A percentile compares a stretch with the other conserved stretches of the same genome.
These are phyloP conservation scores for Chelmon rostratus DNA, from an alignment of 2,797 vertebrate genomes.

Conservation along the genomic window DNA sequence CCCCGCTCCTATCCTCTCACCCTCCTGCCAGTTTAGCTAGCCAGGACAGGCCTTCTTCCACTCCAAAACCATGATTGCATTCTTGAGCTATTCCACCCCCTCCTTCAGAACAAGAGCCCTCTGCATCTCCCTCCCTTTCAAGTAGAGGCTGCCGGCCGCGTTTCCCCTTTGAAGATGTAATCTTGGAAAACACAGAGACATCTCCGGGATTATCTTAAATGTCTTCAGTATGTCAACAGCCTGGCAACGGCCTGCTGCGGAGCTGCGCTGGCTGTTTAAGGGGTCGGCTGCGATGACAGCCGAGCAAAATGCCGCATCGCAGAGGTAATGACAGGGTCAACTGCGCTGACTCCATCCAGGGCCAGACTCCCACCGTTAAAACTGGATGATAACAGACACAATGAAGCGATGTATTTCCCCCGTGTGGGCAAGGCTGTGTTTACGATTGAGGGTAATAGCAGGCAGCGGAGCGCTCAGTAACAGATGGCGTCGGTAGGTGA, in stretches of 20 bases:
- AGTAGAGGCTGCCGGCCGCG: conserved; percentile 76
- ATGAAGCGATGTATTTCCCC: conserved; percentile 71
- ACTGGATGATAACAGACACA: conserved; percentile 71
- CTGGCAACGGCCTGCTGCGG: conserved; percentile 56
- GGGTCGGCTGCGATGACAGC: conserved; percentile 73
- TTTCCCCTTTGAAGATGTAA: conserved; percentile 84
- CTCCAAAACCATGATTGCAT: conserved; percentile 83
- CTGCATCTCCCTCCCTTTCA: conserved; percentile 79
- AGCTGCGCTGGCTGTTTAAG: conserved; percentile 68
- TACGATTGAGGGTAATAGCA: conserved; percentile 64
- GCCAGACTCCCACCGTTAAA: conserved; percentile 71
- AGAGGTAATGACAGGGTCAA: conserved; percentile 81
- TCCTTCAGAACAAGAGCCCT: conserved; percentile 77
- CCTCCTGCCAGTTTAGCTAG: conserved; percentile 70
- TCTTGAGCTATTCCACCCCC: conserved; percentile 80
- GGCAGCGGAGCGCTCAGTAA: conserved; percentile 48
- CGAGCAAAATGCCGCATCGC: conserved; percentile 68
- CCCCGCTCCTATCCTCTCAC: conserved; percentile 29
- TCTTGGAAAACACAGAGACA: conserved; percentile 83
- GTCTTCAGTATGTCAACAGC: conserved; percentile 84
- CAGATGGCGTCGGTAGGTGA: conserved; percentile 63
- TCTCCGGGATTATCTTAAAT: conserved; percentile 84
- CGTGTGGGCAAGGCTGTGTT: conserved; percentile 60
- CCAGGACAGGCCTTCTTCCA: conserved; percentile 77
- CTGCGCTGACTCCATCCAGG: conserved; percentile 63